Base-by-base conservation (phyloP, 1,140 invertebrate genomes). In the Sipha flava region DNA sequence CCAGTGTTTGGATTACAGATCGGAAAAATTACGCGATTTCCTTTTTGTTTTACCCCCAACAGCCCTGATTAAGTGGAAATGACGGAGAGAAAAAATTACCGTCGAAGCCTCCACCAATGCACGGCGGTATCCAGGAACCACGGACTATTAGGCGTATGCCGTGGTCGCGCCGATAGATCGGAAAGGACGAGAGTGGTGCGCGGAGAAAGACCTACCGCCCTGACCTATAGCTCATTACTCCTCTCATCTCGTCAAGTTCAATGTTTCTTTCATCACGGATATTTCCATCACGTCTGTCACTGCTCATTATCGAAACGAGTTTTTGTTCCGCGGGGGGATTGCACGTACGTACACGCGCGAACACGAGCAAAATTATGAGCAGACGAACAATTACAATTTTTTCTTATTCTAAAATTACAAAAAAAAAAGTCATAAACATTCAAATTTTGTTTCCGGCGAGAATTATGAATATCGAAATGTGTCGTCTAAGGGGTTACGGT, bases 281-380 rank as follows among this genome's bases (percentile, higher is more conserved):
- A 43, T 66, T 66, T 66, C 62, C 62, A 66, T 66, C 62, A 66
- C 34, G 62, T 66, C 62, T 66, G 62, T 66, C 62, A 66, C 62
- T 43, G 62, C 62, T 66, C 62, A 40, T 66, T 66, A 66, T 66
- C 34, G n/a, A 66, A 66, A 66, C 62, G 21, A 66, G 62, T 66
- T 66, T 43, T 66, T 10, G 34, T 66, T 12, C 34, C 34, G 62
- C 62, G 62, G 62, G 62, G 31, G 62, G n/a, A 64, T 40, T 10
- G 37, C 37, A 37, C 62, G 9, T 5, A 49, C 26, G 18, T 16
- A 47, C 66, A 70, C 23, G 7, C 40, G 2, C 14, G 2, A 34
- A 68, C 29, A 23, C 16, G 5, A 10, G 37, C 10, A 62, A 34
- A 62, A 62, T 57, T 16, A 23, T 29, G 14, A 5, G 23, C 26